Base-by-base conservation (phyloP, 1,140 invertebrate genomes). In the Tetramorium simillimum region DNA sequence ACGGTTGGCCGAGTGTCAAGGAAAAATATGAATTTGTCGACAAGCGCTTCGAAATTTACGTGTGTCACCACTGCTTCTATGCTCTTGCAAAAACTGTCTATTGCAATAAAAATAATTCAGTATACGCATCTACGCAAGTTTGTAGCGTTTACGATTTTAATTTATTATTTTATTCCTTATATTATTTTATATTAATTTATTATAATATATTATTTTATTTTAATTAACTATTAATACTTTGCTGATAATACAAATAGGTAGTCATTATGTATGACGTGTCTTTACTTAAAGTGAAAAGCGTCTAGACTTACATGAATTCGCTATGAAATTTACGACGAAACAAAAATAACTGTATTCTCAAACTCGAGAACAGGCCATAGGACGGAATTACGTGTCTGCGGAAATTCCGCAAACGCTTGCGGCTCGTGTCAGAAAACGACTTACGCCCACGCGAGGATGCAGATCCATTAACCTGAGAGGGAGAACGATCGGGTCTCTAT, bases 401-500 rank as follows among this genome's bases (percentile, higher is more conserved):
- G 80, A 84, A 84, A 84, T 84, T 84, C 80, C 80, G 53, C 80
- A 49, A 37, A 37, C 69, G 80, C 80, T 84, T 84, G 67, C 69
- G 80, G 80, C 80, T 84, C 56, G 80, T 62, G 80, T 82, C 80
- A 75, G 67, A 84, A 60, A 62, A 84, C 80, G 69, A 84, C 69
- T 56, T 84, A 84, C 80, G 40, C 80, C 80, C 80, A 84, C 80
- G 69, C 69, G 80, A 84, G 69, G 69, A 73, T 82, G 69, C 53
- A 84, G 80, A 84, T 84, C 80, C 80, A 84, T 84, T 84, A 84
- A 84, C 53, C 80, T 75, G 78, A 56, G 77, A 81, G 73, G 37
- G 77, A 81, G 80, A 84, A 84, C 80, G 80, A 84, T 84, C 80
- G 53, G 40, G 80, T 84, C 80, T 84, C 80, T 72, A 37, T 84